Base-by-base conservation (phyloP, 2,113 vertebrate genomes). In the Leptocoma aspasia region DNA sequence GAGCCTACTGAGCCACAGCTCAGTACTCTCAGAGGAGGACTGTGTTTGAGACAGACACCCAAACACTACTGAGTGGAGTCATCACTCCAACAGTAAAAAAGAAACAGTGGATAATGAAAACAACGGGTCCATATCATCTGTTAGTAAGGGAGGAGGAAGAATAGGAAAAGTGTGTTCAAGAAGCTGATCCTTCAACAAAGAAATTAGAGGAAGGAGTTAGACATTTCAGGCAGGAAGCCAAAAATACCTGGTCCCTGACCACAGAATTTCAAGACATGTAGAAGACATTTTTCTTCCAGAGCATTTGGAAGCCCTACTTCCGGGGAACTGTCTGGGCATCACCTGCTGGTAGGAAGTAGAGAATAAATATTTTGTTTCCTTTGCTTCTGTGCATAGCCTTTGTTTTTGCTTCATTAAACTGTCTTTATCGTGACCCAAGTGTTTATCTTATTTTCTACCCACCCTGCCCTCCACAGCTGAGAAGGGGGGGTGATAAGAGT, bases 71-170 rank as follows among this genome's bases (percentile, higher is more conserved):
- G 7, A 44, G 42, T 44, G 42, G 16, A 49, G 35, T 33, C 71
- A 49, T 37, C 4, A 1, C 22, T 61, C 18, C 63, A 31, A 8
- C 10, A 37, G 13, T 42, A 31, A 49, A 56, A 56, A 42, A 63
- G 30, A 31, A 69, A 56, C 6, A 20, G 41, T 9, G 5, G 9
- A 22, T n/a, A 47, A 75, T 24, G 59, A 26, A 82, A 82, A 21
- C 41, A 82, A n/a, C 2, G 2, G 5, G 6, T 41, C 47, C 3
- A 1, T 61, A 31, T 69, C 4, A 54, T 35, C 7, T 7, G 1
- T 69, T 69, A 33, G 26, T 37, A 27, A 45, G 14, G 8, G 30
- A 49, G 45, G n/a, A 61, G 35, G 42, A 69, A 31, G 41, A 61
- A 68, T 30, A 53, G 10, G 30, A 42, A 68, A 49, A 49, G 41